These are phyloP conservation scores for Pelusios castaneus DNA, from an alignment of 2,113 vertebrate genomes.

Conservation along the genomic window DNA sequence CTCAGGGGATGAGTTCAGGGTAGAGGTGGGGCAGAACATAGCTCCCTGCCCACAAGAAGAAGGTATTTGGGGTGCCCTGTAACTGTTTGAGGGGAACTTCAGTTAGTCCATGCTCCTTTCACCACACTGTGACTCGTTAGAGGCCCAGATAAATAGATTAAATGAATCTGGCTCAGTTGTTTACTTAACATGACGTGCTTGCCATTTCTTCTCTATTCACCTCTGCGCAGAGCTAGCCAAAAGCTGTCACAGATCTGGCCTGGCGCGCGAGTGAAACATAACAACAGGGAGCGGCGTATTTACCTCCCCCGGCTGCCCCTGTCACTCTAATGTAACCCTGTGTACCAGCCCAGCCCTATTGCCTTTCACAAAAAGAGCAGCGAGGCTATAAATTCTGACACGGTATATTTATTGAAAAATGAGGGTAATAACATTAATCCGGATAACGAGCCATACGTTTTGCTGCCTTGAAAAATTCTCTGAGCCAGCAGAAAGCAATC, in stretches of 20 bases:
- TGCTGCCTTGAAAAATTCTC: background rate
- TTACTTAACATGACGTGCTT: background rate
- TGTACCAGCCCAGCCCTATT: background rate
- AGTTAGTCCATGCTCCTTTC: background rate
- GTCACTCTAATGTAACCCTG: background rate
- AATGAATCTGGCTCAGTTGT: background rate
- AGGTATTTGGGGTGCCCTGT: background rate
- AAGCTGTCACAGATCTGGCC: background rate
- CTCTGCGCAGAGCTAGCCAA: background rate
- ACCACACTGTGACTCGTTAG: background rate
- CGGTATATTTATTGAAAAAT: background rate
- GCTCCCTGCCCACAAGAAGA: background rate
- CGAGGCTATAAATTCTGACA: background rate
- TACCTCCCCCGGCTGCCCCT: background rate
- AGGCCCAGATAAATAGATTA: background rate
- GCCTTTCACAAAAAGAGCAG: background rate
- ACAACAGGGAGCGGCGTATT: background rate
- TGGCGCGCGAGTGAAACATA: background rate
- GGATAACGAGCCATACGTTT: background rate
- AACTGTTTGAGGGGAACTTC: background rate
- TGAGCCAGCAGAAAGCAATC: conserved; percentile 26
- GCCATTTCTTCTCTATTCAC: background rate
- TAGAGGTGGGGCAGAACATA: background rate
- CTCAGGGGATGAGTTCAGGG: rapidly evolving
- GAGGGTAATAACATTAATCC: conserved; percentile 16